Conservation (phyloP, 2,113 vertebrate species). For the Xenopus borealis region DNA sequence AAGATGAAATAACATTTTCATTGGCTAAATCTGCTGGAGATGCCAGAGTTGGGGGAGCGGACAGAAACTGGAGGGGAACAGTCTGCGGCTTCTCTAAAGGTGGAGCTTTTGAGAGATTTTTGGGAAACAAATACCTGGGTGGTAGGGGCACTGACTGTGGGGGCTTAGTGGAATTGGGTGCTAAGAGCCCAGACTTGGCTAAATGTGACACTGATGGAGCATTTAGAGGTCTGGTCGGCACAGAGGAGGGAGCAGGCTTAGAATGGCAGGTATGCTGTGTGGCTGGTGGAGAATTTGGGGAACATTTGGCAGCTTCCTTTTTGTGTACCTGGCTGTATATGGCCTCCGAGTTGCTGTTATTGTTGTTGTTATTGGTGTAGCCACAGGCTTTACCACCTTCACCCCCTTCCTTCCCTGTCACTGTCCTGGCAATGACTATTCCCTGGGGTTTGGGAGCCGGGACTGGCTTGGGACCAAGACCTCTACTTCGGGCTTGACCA, state of each 20-base stretch:
- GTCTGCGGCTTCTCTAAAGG: not conserved
- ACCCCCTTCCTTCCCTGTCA: conserved; percentile 55
- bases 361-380: conserved; percentile 59
- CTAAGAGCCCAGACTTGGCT: not conserved
- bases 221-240: not conserved
- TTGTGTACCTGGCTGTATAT: conserved; percentile 83
- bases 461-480: conserved; percentile 69
- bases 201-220: not conserved
- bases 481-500: conserved; percentile 36
- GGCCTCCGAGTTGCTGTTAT: conserved; percentile 51
- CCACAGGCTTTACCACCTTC: conserved; percentile 30
- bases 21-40: not conserved
- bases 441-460: conserved; percentile 78
- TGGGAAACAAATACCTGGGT: not conserved
- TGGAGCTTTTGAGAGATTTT: not conserved
- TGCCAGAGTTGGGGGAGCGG: not conserved
- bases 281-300: not conserved
- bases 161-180: not conserved
- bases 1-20: too few relatives aligned
- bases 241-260: not conserved
- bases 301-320: not conserved
- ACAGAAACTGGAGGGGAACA: not conserved
- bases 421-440: conserved; percentile 48
- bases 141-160: not conserved
- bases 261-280: too few relatives aligned